Conservation (phyloP, 1,140 invertebrate genomes). For the Formica selysi region DNA sequence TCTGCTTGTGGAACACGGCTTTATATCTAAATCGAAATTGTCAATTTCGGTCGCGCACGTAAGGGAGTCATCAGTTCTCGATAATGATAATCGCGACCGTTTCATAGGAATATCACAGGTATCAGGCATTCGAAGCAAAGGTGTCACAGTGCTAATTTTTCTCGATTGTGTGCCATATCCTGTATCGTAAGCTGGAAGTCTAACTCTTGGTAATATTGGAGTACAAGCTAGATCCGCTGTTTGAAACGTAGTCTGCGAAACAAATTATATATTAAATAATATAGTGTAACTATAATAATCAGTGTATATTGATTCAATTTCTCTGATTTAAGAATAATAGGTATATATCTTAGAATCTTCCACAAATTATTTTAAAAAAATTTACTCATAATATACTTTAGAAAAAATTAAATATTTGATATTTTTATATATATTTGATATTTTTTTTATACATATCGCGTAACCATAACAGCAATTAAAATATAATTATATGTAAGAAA, state of each 20-base stretch:
- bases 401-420: no score
- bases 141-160: constrained; percentile 17
- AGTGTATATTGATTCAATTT: not conserved
- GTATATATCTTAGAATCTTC: not conserved
- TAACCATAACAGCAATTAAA: not conserved
- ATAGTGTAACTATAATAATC: not conserved
- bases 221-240: not conserved
- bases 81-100: constrained; percentile 36
- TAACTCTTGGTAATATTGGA: not conserved
- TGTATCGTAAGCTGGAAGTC: not conserved
- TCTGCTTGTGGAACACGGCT: not conserved
- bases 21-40: constrained; percentile 15
- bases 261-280: not conserved
- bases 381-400: constrained; percentile 2
- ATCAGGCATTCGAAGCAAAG: not conserved
- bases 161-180: constrained; percentile 32
- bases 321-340: not conserved
- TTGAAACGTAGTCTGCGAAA: not conserved
- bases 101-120: constrained; percentile 32
- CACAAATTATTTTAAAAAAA: not conserved
- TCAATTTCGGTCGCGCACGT: not conserved
- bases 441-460: not conserved
- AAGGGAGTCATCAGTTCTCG: not conserved
- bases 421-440: not conserved
- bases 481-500: constrained; percentile 14